These are phyloP conservation scores for Vulpes vulpes DNA, from an alignment of 2,113 vertebrate species.

Conservation along the genomic window DNA sequence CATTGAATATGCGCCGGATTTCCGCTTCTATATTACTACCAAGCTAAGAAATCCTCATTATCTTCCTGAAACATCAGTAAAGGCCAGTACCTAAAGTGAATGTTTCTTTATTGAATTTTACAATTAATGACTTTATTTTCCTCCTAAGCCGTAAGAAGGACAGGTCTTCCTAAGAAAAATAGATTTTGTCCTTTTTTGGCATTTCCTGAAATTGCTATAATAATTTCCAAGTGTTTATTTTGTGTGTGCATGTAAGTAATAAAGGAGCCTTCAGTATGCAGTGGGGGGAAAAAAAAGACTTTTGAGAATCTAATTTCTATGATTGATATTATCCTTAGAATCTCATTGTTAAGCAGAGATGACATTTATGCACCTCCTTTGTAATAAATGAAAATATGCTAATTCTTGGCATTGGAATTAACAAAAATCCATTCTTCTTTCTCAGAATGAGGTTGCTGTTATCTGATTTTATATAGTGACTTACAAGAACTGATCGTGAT, in stretches of 20 bases:
- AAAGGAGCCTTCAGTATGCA: neutral
- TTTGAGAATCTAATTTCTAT: slow-evolving; percentile 38
- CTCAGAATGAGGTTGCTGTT: neutral
- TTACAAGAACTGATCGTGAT: slow-evolving; percentile 29
- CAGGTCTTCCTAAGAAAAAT: slow-evolving; percentile 4
- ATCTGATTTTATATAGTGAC: slow-evolving; percentile 61
- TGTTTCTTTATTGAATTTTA: neutral
- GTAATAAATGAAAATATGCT: slow-evolving; percentile 45
- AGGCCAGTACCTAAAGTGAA: slow-evolving; percentile 84
- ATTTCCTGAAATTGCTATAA: slow-evolving; percentile 39
- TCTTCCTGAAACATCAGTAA: slow-evolving; percentile 93
- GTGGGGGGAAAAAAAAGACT: neutral
- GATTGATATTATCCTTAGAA: slow-evolving; percentile 23
- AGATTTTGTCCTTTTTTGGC: neutral
- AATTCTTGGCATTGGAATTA: slow-evolving; percentile 22
- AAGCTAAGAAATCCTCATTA: slow-evolving; percentile 95
- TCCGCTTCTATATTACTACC: slow-evolving; percentile 95
- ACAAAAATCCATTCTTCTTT: slow-evolving; percentile 18
- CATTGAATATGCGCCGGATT: slow-evolving; percentile 92
- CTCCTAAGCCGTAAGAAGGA: neutral
- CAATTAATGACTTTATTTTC: neutral
- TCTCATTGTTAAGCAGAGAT: slow-evolving; percentile 51
- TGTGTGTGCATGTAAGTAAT: neutral
- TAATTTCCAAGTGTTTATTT: slow-evolving; percentile 52
- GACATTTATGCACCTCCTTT: neutral